phyloP scores from a whole-genome alignment of 2,888 invertebrate species.

The Drosophila atripex region DNA sequence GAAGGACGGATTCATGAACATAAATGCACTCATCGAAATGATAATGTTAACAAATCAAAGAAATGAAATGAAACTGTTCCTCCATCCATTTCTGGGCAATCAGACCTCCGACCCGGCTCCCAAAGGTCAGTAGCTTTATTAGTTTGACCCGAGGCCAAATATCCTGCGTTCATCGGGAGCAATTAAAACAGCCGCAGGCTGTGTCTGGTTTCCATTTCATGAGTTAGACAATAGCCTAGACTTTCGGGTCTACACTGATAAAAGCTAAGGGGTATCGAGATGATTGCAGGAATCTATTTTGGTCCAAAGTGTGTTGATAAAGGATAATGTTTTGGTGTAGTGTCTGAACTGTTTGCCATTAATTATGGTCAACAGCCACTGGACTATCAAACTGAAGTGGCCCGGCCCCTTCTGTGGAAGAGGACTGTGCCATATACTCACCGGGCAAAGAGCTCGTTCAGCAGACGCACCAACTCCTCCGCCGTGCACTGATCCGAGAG shows the following conservation, averaged over 20 bases:
- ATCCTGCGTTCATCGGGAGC: slow-evolving; percentile 30
- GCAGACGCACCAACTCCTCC: slow-evolving; percentile 93
- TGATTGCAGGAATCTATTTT: neutral
- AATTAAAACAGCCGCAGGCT: slow-evolving; percentile 49
- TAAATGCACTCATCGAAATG: neutral
- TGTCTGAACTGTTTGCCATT: slow-evolving; percentile 47
- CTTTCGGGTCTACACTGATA: slow-evolving; percentile 17
- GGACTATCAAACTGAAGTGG: slow-evolving; percentile 4
- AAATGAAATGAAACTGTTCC: neutral
- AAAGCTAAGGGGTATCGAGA: neutral
- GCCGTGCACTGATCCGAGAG: slow-evolving; percentile 96
- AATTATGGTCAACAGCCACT: slow-evolving; percentile 32
- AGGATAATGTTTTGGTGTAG: neutral
- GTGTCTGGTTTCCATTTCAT: slow-evolving; percentile 32
- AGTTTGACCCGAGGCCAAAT: slow-evolving; percentile 18
- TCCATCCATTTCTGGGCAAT: slow-evolving; percentile 2
- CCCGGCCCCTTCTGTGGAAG: neutral
- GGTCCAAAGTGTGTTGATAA: neutral
- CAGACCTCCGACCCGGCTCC: slow-evolving; percentile 3
- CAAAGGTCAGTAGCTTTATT: slow-evolving; percentile 27
- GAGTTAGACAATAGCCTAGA: slow-evolving; percentile 31
- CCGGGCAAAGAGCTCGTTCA: slow-evolving; percentile 96
- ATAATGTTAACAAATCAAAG: neutral
- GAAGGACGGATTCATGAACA: slow-evolving; percentile 1
- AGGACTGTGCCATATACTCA: slow-evolving; percentile 81